Base-by-base conservation (phyloP, 2,888 invertebrate genomes). In the Cerastis leucographa region DNA sequence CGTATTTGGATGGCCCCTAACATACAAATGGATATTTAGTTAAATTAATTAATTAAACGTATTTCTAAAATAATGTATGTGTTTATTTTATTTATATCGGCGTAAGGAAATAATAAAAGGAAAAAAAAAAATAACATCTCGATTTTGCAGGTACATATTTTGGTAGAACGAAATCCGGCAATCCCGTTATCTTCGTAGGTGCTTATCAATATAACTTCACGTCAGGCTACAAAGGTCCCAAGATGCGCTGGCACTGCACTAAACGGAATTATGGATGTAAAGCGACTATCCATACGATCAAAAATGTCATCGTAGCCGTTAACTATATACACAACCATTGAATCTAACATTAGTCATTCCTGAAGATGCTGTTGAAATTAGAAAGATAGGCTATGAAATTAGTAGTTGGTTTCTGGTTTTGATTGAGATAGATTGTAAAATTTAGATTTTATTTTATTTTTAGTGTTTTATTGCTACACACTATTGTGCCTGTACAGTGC, bases 181-280 rank as follows among this genome's bases (percentile, higher is more conserved):
- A 73, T 25, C 56, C 73, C 9, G 73, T 56, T 11, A n/a, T 73
- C 56, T 73, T 73, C 19, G 42, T 2, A 35, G 73, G 56, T n/a
- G 3, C 29, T 44, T 51, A 73, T 72, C 42, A 51, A 44, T 73
- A 82, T 49, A 82, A 73, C 72, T 29, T 72, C 9, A 44, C 72
- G n/a, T 56, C 72, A 14, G 73, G 73, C 4, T 73, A 73, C 19
- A 49, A 42, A 44, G 73, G 73, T 7, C 54, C 71, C 8, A 72
- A 72, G 42, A 71, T 71, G 29, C 72, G 72, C 12, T 72, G 72
- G 72, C 51, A 51, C 14, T 84, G 75, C n/a, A 72, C 61, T 7
- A 78, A 51, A 61, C 35, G 56, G 22, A 59, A 62, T 9, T 22
- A 3, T 9, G 83, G 73, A 1, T 84, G 80, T 71, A 56, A 61